phyloP scores from a whole-genome alignment of 1,140 invertebrate genomes.

The Saccostrea glomerata region DNA sequence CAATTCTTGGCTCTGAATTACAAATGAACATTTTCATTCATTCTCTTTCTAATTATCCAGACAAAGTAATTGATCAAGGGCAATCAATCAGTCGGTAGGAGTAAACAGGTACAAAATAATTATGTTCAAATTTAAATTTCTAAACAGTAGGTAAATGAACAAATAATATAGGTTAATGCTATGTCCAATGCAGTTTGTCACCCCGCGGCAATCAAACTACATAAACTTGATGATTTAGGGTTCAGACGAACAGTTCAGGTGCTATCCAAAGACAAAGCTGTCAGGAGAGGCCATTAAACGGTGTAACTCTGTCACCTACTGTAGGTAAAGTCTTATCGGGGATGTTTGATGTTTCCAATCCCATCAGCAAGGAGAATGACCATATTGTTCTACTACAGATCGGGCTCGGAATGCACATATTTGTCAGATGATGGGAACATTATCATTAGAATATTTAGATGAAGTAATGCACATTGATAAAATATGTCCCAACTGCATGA shows the following conservation, averaged over 20 bases:
- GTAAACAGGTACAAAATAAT: conserved; percentile 2
- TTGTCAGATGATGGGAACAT: background rate
- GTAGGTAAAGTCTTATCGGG: background rate
- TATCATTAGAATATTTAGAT: background rate
- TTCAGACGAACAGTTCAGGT: background rate
- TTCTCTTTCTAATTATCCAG: background rate
- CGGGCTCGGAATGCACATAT: background rate
- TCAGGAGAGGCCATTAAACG: background rate
- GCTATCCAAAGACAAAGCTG: conserved; percentile 5
- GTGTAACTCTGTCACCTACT: conserved; percentile 10
- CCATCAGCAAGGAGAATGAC: background rate
- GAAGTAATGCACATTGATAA: background rate
- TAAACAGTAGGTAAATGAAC: background rate
- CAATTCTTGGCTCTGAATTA: too few species aligned
- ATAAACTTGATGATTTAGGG: background rate
- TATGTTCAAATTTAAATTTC: background rate
- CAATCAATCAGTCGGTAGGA: background rate
- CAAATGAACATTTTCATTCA: too few species aligned
- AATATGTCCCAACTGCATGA: too few species aligned
- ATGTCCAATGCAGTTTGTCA: background rate
- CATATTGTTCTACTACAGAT: background rate
- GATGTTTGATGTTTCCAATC: background rate
- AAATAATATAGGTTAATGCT: background rate
- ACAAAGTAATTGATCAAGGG: background rate
- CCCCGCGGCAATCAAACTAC: background rate